Evolutionary conservation across 2,888 invertebrate genomes (phyloP).

Genomic region (Bimastos eiseni): DNA sequence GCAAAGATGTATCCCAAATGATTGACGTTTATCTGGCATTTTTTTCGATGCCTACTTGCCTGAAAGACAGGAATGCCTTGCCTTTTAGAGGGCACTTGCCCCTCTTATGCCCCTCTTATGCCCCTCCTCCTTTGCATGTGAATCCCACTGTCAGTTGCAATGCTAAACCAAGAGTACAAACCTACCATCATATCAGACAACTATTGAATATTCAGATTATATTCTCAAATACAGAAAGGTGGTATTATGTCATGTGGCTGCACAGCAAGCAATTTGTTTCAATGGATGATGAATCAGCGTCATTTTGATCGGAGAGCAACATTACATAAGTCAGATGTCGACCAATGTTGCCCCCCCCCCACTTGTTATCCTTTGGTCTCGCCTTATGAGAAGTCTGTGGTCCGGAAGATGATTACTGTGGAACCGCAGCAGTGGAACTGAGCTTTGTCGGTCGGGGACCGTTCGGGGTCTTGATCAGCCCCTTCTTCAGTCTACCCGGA

Average conservation of each 20-base stretch:
- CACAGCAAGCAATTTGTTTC: not conserved
- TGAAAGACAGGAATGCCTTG: too few relatives aligned
- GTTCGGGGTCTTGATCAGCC: conserved; percentile 4
- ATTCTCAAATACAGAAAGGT: not conserved
- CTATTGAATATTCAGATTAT: not conserved
- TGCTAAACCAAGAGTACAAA: not conserved
- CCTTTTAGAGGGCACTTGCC: too few relatives aligned
- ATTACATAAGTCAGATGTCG: not conserved
- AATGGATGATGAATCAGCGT: not conserved
- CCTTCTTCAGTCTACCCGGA: not conserved
- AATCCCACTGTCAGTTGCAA: too few relatives aligned
- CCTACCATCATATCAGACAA: not conserved
- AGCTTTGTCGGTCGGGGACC: not conserved
- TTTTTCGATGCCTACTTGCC: too few relatives aligned
- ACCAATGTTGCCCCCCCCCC: not conserved
- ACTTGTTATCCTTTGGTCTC: not conserved
- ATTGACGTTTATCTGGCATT: too few relatives aligned
- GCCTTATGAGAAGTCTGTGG: not conserved
- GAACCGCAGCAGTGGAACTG: not conserved
- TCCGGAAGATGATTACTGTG: not conserved
- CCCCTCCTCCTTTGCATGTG: too few relatives aligned
- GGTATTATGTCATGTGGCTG: not conserved
- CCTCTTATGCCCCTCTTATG: too few relatives aligned
- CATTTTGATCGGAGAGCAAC: not conserved
- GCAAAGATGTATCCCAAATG: too few relatives aligned